Evolutionary conservation across 2,888 invertebrate genomes (phyloP).

Genomic region (Heliconius sara): DNA sequence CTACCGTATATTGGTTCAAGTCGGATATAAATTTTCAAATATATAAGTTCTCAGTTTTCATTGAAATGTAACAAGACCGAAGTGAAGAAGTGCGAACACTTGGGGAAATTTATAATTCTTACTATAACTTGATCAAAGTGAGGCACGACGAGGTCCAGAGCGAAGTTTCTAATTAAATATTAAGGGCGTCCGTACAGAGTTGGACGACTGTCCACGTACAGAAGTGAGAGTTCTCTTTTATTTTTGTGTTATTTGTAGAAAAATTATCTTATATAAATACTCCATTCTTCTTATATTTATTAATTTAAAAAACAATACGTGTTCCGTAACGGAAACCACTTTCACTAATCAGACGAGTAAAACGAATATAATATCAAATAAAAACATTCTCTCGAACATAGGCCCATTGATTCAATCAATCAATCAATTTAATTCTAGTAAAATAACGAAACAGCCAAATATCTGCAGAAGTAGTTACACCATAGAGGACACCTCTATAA

Average conservation of each 20-base stretch:
- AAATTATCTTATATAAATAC: neutral
- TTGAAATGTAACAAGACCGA: constrained; percentile 62
- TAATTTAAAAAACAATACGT: neutral
- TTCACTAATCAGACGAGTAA: neutral
- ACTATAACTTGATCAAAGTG: constrained; percentile 61
- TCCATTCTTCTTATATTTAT: neutral
- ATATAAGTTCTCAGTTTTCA: constrained; percentile 25
- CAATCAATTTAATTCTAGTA: neutral
- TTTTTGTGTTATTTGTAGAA: neutral
- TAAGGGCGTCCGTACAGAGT: constrained; percentile 63
- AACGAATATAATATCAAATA: neutral
- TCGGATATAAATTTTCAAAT: constrained; percentile 3
- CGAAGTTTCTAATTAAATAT: constrained; percentile 76
- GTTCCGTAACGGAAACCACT: neutral
- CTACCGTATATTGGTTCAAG: neutral
- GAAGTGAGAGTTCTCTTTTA: neutral
- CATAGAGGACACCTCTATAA: neutral
- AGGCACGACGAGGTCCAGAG: constrained; percentile 51
- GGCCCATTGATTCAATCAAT: neutral
- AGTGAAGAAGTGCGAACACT: constrained; percentile 52
- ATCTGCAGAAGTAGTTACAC: neutral
- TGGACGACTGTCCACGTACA: constrained; percentile 40
- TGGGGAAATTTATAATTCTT: constrained; percentile 69
- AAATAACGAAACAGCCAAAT: neutral
- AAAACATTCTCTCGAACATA: neutral